phyloP scores from a whole-genome alignment of 2,113 vertebrate genomes.

The Uropsilus gracilis region DNA sequence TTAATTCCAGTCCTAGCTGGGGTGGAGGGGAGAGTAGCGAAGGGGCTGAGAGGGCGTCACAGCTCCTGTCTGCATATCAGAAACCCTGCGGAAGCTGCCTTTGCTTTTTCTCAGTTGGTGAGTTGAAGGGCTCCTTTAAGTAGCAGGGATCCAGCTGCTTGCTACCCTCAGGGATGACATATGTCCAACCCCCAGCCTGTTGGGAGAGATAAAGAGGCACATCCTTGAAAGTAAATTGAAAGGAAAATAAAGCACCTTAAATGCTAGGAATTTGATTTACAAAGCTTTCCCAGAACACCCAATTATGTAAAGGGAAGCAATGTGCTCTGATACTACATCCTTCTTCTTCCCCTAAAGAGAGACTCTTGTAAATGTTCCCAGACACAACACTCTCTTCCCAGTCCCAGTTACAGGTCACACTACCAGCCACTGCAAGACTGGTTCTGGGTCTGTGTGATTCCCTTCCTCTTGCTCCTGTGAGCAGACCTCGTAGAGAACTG shows the following conservation, averaged over 20 bases:
- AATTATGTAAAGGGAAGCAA: neutral
- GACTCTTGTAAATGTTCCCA: neutral
- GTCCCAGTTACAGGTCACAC: neutral
- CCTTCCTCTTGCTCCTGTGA: neutral
- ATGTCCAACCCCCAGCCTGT: neutral
- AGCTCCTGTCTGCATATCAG: neutral
- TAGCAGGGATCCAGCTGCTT: neutral
- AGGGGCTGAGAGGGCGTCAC: too few relatives aligned
- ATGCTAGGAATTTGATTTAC: neutral
- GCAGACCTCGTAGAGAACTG: neutral
- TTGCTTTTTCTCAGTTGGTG: neutral
- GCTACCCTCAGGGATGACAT: neutral
- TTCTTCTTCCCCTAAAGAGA: neutral
- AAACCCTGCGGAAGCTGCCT: neutral
- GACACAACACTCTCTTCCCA: accelerated
- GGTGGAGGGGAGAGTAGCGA: too few relatives aligned
- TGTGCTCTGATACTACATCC: neutral
- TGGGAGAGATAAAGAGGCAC: neutral
- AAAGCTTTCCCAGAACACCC: neutral
- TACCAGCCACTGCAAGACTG: neutral
- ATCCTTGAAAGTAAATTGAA: neutral
- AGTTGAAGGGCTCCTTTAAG: neutral
- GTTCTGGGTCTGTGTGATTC: neutral
- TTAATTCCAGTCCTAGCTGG: neutral
- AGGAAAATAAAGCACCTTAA: neutral